Conservation (phyloP, 2,888 invertebrate genomes). For the Drosophila neutralis region DNA sequence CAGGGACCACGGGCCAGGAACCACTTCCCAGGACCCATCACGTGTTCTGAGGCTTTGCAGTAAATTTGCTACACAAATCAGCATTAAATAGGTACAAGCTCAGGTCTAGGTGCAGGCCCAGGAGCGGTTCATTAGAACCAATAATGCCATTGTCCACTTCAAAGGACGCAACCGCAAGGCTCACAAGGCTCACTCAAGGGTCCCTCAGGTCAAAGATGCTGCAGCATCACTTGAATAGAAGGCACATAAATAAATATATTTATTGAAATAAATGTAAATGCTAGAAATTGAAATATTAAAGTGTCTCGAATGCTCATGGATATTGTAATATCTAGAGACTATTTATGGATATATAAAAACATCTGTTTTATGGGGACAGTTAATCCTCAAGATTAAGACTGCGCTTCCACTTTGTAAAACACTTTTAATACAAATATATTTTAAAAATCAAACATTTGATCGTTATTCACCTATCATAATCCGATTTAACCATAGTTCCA, state of each 20-base stretch:
- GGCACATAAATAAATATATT: background rate
- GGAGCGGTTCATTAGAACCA: conserved; percentile 63
- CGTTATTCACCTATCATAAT: background rate
- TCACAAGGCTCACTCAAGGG: conserved; percentile 8
- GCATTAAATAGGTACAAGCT: conserved; percentile 55
- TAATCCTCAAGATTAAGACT: background rate
- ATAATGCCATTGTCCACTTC: conserved; percentile 47
- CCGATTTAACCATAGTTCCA: background rate
- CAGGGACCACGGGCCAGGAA: conserved; percentile 36
- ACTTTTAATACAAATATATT: background rate
- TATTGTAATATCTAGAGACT: background rate
- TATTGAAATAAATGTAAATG: background rate
- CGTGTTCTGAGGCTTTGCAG: conserved; percentile 42
- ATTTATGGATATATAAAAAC: background rate
- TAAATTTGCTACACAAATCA: conserved; percentile 66
- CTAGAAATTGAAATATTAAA: background rate
- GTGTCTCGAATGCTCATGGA: background rate
- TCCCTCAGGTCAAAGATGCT: conserved; percentile 23
- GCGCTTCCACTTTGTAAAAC: background rate
- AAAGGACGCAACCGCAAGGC: conserved; percentile 53
- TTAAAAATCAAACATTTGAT: background rate
- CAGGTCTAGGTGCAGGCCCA: conserved; percentile 3
- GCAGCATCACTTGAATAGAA: background rate
- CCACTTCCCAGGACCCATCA: background rate
- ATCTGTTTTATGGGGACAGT: background rate